A percentile compares a stretch with the other conserved stretches of the same genome.
These are phyloP conservation scores for Cossypha polioptera DNA, from an alignment of 2,797 vertebrate genomes.

Conservation along the genomic window DNA sequence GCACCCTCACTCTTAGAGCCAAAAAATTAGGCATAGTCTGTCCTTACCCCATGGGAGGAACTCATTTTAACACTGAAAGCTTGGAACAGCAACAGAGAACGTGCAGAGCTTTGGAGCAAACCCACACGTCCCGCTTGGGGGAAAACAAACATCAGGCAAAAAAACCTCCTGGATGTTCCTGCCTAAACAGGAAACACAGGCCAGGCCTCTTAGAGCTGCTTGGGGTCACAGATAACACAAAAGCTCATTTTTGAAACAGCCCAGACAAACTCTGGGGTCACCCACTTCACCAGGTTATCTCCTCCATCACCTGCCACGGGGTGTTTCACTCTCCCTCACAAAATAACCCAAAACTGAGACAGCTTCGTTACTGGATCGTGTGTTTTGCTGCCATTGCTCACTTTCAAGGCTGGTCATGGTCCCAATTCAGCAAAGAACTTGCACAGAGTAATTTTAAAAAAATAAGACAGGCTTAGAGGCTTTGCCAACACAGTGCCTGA, in stretches of 20 bases:
- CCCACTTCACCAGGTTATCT: not conserved
- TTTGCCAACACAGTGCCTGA: constrained; percentile 2
- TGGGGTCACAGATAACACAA: not conserved
- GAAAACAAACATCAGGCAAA: not conserved
- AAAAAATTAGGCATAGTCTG: not conserved
- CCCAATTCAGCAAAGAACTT: not conserved
- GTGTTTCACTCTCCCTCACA: not conserved
- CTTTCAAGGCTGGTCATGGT: constrained; percentile 5
- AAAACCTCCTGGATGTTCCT: not conserved
- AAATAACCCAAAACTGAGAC: not conserved
- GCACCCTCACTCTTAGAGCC: constrained; percentile 13
- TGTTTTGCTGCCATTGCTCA: constrained; percentile 33
- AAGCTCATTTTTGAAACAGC: not conserved
- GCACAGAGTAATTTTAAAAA: not conserved
- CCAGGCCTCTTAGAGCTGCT: not conserved
- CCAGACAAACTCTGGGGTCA: not conserved
- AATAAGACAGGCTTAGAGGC: not conserved
- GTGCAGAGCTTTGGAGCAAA: not conserved
- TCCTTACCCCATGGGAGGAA: not conserved
- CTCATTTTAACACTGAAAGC: not conserved
- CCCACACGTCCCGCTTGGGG: not conserved
- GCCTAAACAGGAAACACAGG: not conserved
- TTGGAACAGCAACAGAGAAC: not conserved
- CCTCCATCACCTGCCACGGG: not conserved
- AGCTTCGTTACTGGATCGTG: not conserved